Evolutionary conservation across 2,888 invertebrate genomes (phyloP), one percentile per base, ranked within the genome.

Genomic region (Rhingia rostrata): DNA sequence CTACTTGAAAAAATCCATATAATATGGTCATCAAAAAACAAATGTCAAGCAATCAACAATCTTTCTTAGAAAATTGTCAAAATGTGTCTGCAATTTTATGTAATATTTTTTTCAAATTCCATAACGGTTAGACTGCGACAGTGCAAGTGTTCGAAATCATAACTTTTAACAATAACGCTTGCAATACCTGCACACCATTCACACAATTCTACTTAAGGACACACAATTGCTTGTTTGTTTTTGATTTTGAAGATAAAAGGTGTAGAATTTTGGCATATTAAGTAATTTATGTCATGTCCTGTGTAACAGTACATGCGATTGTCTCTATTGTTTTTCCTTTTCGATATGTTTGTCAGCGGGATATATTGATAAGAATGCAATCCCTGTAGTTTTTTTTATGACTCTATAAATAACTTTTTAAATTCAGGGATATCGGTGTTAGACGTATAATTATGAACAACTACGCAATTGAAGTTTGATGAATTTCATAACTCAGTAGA

Each of bases 281-380:
- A 10, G 33, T 61, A 66, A 80, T 80, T 73, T 80, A 80, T 80
- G 61, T 22, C 33, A 47, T 49, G 41, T 30, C 79, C 66, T 60
- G 35, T 60, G 35, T 73, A 79, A 79, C 66, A 54, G 66, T 73
- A 66, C 35, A 45, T 54, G 37, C n/a, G 22, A 61, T 47, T 67
- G 32, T 5, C 1, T 63, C 6, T 35, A 35, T 12, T 41, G 22
- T 43, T 43, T 43, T 33, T 9, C 6, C 35, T 35, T 41, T 47
- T 2, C 6, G n/a, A 6, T n/a, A 9, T 47, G 22, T n/a, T 10
- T 37, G n/a, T 10, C 47, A 63, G 47, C 63, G 30, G 22, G 63
- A n/a, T n/a, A 35, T 49, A 2, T 2, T 22, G 22, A 22, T 22
- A 22, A 22, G 22, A 22, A 22, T 22, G 2, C 1, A 22, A 22